Evolutionary conservation across 2,797 vertebrate genomes (phyloP).

Genomic region (Lycodopsis pacificus): DNA sequence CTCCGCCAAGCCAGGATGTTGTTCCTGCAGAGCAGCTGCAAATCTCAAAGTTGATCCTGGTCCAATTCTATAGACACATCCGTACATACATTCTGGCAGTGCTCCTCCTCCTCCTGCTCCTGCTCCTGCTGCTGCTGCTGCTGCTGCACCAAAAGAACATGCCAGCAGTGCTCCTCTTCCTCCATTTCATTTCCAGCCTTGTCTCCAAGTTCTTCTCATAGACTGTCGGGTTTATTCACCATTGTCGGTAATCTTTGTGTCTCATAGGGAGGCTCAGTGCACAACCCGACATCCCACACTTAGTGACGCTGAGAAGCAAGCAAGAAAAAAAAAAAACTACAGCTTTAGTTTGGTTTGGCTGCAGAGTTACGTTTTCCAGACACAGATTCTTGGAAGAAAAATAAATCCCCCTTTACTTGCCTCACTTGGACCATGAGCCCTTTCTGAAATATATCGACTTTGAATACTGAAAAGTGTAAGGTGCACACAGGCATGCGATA

Average conservation of each 20-base stretch:
- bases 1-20: conserved; percentile 25
- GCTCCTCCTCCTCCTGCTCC: conserved; percentile 5
- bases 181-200: conserved; percentile 2
- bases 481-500: not conserved
- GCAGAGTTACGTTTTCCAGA: not conserved
- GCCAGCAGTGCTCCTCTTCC: not conserved
- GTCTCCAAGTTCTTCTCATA: not conserved
- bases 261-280: not conserved
- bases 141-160: conserved; percentile 9
- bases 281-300: not conserved
- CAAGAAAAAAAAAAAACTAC: not conserved
- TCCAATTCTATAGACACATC: conserved; percentile 42
- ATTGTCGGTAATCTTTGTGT: not conserved
- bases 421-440: not conserved
- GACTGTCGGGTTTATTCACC: not conserved
- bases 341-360: conserved; percentile 1
- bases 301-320: not conserved
- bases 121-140: not conserved
- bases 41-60: conserved; percentile 24
- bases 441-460: not conserved
- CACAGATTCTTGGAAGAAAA: not conserved
- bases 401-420: not conserved
- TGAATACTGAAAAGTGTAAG: not conserved
- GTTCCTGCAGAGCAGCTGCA: conserved; percentile 43
- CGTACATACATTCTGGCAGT: not conserved